Conservation (phyloP, 2,797 vertebrate genomes). For the Gadopsis marmoratus region DNA sequence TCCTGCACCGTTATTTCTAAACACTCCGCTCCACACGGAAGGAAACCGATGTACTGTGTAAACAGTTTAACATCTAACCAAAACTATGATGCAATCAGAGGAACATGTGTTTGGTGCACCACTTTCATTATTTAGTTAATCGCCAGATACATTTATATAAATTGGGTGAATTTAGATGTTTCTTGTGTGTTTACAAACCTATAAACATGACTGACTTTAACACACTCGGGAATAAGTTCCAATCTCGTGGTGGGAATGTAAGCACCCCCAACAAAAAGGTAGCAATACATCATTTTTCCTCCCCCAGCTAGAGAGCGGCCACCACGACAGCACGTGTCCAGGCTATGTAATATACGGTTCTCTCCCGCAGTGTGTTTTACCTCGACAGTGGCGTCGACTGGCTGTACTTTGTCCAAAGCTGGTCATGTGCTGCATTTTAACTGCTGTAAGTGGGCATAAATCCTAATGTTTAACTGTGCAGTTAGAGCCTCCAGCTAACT, state of each 20-base stretch:
- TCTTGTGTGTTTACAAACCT: slow-evolving; percentile 28
- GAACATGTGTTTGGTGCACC: slow-evolving; percentile 27
- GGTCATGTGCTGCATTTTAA: slow-evolving; percentile 56
- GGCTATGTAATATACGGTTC: neutral
- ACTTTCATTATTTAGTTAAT: slow-evolving; percentile 23
- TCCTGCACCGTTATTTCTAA: neutral
- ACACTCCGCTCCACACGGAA: slow-evolving; percentile 15
- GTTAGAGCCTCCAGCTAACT: slow-evolving; percentile 53
- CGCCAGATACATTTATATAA: slow-evolving; percentile 4
- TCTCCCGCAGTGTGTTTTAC: slow-evolving; percentile 13
- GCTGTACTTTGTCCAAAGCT: slow-evolving; percentile 51
- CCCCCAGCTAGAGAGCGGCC: neutral
- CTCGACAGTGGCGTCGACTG: slow-evolving; percentile 15
- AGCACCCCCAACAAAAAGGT: slow-evolving; percentile 19
- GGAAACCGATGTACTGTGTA: slow-evolving; percentile 33
- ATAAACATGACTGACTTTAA: slow-evolving; percentile 33
- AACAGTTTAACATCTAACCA: slow-evolving; percentile 46
- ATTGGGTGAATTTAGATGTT: slow-evolving; percentile 12
- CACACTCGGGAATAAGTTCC: neutral
- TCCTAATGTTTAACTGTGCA: slow-evolving; percentile 61
- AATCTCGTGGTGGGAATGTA: neutral
- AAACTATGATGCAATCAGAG: slow-evolving; percentile 33
- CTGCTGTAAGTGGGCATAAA: slow-evolving; percentile 49
- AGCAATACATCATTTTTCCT: neutral
- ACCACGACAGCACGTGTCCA: neutral